These are phyloP conservation scores for Eulemur mongoz DNA, from an alignment of 2,797 vertebrate genomes.

Conservation along the genomic window DNA sequence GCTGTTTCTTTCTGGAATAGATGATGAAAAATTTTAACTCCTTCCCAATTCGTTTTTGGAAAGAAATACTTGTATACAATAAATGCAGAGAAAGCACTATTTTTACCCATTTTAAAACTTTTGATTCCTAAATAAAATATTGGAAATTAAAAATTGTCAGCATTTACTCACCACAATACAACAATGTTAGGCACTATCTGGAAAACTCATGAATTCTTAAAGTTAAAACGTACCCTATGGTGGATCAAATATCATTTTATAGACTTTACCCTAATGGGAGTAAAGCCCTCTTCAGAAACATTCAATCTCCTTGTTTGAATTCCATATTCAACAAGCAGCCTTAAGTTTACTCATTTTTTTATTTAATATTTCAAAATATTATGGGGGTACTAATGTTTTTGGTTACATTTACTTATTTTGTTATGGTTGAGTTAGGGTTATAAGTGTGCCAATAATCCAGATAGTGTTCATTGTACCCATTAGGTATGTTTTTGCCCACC, in stretches of 20 bases:
- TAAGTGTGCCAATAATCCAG: too few relatives aligned
- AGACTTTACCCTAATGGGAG: neutral
- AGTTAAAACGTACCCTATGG: neutral
- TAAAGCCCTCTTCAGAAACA: neutral
- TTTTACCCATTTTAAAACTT: conserved; percentile 22
- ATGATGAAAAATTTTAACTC: neutral
- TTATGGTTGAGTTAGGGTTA: too few relatives aligned
- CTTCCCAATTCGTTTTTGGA: conserved; percentile 6
- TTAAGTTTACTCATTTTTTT: neutral
- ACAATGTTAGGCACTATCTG: neutral
- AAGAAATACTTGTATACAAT: neutral
- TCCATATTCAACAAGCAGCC: neutral
- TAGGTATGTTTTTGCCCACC: too few relatives aligned
- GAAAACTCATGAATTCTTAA: neutral
- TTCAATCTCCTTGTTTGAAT: neutral
- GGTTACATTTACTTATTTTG: too few relatives aligned
- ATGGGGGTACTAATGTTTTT: too few relatives aligned
- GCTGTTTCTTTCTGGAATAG: conserved; percentile 37
- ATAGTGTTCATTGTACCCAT: too few relatives aligned
- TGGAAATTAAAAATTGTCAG: neutral
- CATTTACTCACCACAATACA: neutral
- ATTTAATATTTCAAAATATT: too few relatives aligned
- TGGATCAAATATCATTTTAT: neutral
- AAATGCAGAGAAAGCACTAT: neutral
- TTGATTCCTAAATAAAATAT: neutral